These are phyloP conservation scores for Acronicta leporina DNA, from an alignment of 2,888 invertebrate genomes.

Conservation along the genomic window DNA sequence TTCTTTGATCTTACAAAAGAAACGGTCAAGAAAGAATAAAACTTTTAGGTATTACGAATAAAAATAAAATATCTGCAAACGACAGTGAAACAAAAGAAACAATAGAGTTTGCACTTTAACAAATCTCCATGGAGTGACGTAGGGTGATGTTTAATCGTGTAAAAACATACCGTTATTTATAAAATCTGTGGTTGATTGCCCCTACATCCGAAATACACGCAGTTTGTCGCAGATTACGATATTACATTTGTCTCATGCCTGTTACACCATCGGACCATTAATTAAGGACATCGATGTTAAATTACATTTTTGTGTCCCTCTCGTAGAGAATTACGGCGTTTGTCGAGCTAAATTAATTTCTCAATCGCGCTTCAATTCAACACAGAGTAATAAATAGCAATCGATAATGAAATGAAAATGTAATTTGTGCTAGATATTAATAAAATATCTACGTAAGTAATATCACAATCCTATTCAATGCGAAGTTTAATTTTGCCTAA, in stretches of 20 bases:
- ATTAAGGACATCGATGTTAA: slow-evolving; percentile 56
- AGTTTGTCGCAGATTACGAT: slow-evolving; percentile 40
- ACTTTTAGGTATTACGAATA: slow-evolving; percentile 1
- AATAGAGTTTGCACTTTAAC: slow-evolving; percentile 9
- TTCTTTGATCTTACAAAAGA: slow-evolving; percentile 21
- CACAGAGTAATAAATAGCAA: slow-evolving; percentile 26
- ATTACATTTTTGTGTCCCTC: slow-evolving; percentile 49
- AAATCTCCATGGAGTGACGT: neutral
- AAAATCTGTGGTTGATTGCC: slow-evolving; percentile 27
- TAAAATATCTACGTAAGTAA: neutral
- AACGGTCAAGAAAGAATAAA: slow-evolving; percentile 18
- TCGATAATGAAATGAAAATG: slow-evolving; percentile 12
- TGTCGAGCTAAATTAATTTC: slow-evolving; percentile 39
- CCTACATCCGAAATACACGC: slow-evolving; percentile 9
- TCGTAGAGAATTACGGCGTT: slow-evolving; percentile 26
- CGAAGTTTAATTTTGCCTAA: neutral
- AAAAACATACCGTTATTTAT: slow-evolving; percentile 35
- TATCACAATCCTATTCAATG: neutral
- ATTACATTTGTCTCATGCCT: slow-evolving; percentile 55
- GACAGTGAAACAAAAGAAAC: slow-evolving; percentile 7
- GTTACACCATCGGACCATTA: slow-evolving; percentile 54
- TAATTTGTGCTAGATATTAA: neutral
- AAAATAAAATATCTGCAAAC: slow-evolving; percentile 13
- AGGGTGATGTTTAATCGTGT: slow-evolving; percentile 26
- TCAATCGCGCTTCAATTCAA: slow-evolving; percentile 40